A percentile compares a stretch with the other conserved stretches of the same genome.
These are phyloP conservation scores for Loriculus beryllinus DNA, from an alignment of 2,797 vertebrate genomes.

Conservation along the genomic window DNA sequence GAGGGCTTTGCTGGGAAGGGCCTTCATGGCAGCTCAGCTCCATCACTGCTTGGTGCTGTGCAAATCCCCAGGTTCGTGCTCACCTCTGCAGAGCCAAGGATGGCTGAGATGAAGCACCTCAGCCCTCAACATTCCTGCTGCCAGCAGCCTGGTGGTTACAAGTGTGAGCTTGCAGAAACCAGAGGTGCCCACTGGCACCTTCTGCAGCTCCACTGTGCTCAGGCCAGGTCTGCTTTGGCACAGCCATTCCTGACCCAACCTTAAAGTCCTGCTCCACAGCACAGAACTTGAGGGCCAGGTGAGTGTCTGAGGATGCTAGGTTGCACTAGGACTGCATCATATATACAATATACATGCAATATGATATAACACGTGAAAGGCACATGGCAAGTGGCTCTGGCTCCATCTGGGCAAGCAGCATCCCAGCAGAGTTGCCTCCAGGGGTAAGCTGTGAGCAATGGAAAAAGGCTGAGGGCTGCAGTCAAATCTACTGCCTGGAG, in stretches of 20 bases:
- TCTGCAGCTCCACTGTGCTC: background rate
- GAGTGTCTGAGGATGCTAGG: background rate
- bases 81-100: background rate
- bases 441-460: background rate
- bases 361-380: background rate
- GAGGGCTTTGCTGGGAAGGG: background rate
- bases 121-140: background rate
- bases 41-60: rapidly evolving
- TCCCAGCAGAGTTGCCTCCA: rapidly evolving
- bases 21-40: background rate
- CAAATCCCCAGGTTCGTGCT: rapidly evolving
- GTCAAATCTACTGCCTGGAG: background rate
- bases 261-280: background rate
- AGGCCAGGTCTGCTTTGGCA: background rate
- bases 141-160: background rate
- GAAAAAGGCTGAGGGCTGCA: background rate
- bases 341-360: background rate
- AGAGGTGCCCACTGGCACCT: background rate
- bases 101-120: background rate
- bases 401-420: background rate
- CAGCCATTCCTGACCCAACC: background rate
- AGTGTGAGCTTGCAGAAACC: background rate
- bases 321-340: background rate
- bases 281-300: rapidly evolving
- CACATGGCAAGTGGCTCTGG: background rate